Evolutionary conservation across 2,888 invertebrate species (phyloP).

Genomic region (Pseudococcus longispinus): DNA sequence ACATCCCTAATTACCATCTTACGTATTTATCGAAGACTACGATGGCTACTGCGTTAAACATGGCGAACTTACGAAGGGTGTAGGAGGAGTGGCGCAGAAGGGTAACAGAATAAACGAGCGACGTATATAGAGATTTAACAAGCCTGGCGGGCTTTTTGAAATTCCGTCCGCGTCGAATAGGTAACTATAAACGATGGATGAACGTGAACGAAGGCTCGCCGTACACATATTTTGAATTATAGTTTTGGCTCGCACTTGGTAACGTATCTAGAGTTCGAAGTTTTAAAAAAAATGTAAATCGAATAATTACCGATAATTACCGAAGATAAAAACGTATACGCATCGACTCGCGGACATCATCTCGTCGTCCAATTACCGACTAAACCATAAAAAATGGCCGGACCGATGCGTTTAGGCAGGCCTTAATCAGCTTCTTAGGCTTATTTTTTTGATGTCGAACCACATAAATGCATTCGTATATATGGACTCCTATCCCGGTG

Average conservation of each 20-base stretch:
- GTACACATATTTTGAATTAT: conserved; percentile 1
- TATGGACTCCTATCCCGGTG: background rate
- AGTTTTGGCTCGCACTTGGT: background rate
- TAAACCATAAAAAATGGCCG: background rate
- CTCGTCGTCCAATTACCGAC: background rate
- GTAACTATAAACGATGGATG: background rate
- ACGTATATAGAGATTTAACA: background rate
- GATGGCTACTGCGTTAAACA: conserved; percentile 11
- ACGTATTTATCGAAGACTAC: background rate
- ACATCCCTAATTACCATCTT: conserved; percentile 28
- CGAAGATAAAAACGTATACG: background rate
- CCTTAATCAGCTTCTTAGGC: conserved; percentile 11
- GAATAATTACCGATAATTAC: conserved; percentile 38
- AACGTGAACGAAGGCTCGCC: background rate
- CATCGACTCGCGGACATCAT: background rate
- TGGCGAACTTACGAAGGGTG: background rate
- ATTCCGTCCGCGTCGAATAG: background rate
- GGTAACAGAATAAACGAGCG: background rate
- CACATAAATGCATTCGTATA: background rate
- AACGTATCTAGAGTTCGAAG: background rate
- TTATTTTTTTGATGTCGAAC: background rate
- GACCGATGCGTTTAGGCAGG: background rate
- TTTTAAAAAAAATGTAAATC: conserved; percentile 35
- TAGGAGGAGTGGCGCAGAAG: background rate
- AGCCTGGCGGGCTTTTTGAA: background rate